Base-by-base conservation (phyloP, 1,140 invertebrate species). In the Drosophila mauritiana region DNA sequence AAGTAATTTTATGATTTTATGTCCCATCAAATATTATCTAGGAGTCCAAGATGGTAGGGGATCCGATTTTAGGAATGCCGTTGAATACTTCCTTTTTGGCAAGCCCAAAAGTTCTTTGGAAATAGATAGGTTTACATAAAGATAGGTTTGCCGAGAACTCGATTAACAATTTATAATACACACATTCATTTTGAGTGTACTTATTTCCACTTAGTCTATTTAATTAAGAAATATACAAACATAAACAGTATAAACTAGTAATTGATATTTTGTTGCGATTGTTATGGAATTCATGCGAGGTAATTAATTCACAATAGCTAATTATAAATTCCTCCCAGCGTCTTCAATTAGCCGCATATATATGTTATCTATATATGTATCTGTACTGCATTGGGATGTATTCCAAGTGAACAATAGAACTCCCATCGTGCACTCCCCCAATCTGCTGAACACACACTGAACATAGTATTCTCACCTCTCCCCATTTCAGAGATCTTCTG, bases 11-110 rank as follows among this genome's bases (percentile, higher is more conserved):
- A 62, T 76, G 54, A 76, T 58, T 76, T 76, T 76, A 76, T 76
- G 73, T 69, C 34, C 64, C 79, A 88, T 88, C 74, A 86, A 86
- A 89, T 88, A 62, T 83, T 86, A 88, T 86, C 83, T 77, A 45
- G 65, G 25, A 58, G 65, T 73, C 76, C 55, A 36, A 3, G 40
- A 64, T 25, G 20, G 6, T n/a, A 5, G 34, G 17, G 31, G 6
- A n/a, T 56, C 31, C 34, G 22, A 48, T 27, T 64, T 27, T 25
- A 15, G 58, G 36, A 25, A 37, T 45, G 27, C 27, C 31, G 31
- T 15, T 49, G 58, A 65, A 68, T 51, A 68, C 36, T 64, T 52
- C 27, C 37, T 36, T 65, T 68, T 68, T 42, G 59, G 37, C 64
- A 65, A 68, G 36, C 59, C 64, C 61, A 27, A 68, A 68, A 65